Evolutionary conservation across 2,113 vertebrate species (phyloP).

Genomic region (Macroglossus sobrinus): DNA sequence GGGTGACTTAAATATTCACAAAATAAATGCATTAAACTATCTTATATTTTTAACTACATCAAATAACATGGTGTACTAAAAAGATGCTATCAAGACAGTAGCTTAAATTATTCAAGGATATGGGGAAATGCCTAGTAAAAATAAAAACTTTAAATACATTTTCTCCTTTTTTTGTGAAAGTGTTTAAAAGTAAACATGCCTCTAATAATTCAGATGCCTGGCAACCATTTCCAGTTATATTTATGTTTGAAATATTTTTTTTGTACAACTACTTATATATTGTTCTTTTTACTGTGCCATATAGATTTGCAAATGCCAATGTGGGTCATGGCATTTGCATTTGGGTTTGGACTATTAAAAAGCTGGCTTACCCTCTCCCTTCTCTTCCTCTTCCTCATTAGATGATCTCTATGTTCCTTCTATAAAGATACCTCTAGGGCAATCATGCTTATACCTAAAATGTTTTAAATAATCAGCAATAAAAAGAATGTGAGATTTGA

Average conservation of each 20-base stretch:
- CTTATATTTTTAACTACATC: background rate
- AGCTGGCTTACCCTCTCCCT: background rate
- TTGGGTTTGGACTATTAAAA: background rate
- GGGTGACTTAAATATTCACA: background rate
- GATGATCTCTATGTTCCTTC: background rate
- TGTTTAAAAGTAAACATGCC: constrained; percentile 55
- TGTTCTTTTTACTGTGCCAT: background rate
- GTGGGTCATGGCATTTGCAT: background rate
- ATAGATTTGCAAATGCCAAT: background rate
- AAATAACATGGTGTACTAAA: background rate
- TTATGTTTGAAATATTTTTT: background rate
- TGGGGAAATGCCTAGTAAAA: constrained; percentile 33
- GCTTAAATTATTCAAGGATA: constrained; percentile 4
- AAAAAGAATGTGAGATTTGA: background rate
- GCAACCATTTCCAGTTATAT: constrained; percentile 32
- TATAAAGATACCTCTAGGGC: background rate
- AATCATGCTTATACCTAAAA: background rate
- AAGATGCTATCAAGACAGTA: background rate
- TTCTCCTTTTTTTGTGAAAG: constrained; percentile 51
- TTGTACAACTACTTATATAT: background rate
- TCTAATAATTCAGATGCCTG: constrained; percentile 57
- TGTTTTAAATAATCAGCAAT: background rate
- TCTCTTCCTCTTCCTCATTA: background rate
- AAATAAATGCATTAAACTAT: background rate
- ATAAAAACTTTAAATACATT: constrained; percentile 27